phyloP scores from a whole-genome alignment of 1,140 invertebrate genomes.

The Eumeta japonica region DNA sequence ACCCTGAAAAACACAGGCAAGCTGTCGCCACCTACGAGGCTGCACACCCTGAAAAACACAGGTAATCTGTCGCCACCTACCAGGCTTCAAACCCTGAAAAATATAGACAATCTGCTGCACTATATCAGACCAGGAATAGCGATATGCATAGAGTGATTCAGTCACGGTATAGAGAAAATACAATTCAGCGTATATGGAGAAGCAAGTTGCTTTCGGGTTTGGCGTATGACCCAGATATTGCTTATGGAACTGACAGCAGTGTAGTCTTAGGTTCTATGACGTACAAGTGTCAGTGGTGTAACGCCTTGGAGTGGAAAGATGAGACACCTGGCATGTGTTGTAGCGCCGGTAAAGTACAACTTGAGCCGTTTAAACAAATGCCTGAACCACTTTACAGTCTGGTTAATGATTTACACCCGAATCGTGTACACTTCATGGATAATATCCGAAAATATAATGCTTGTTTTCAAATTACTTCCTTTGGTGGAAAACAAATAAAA shows the following conservation, averaged over 20 bases:
- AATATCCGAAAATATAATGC: slow-evolving; percentile 17
- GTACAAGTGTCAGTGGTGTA: slow-evolving; percentile 7
- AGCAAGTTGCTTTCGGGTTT: slow-evolving; percentile 5
- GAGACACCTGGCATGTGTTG: slow-evolving; percentile 9
- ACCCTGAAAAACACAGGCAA: no score
- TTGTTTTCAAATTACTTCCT: slow-evolving; percentile 20
- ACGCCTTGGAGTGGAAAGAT: slow-evolving; percentile 11
- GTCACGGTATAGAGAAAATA: slow-evolving; percentile 7
- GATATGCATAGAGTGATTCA: slow-evolving; percentile 6
- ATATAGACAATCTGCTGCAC: slow-evolving; percentile 1
- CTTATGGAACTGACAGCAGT: slow-evolving; percentile 4
- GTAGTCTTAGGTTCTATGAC: slow-evolving; percentile 7
- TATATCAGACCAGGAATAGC: not conserved
- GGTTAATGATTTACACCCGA: slow-evolving; percentile 9
- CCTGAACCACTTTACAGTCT: slow-evolving; percentile 12
- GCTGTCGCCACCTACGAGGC: no score
- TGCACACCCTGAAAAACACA: no score
- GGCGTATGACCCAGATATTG: slow-evolving; percentile 6
- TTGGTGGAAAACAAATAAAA: slow-evolving; percentile 15
- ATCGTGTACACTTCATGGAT: slow-evolving; percentile 10
- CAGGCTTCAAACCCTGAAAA: not conserved
- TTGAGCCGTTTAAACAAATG: slow-evolving; percentile 1
- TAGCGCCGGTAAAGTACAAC: slow-evolving; percentile 7
- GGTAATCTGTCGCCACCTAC: slow-evolving; percentile 1
- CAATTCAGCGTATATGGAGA: slow-evolving; percentile 5